A percentile compares a stretch with the other conserved stretches of the same genome.
Evolutionary conservation across 2,797 vertebrate genomes (phyloP).

Genomic region (Erpetoichthys calabaricus): DNA sequence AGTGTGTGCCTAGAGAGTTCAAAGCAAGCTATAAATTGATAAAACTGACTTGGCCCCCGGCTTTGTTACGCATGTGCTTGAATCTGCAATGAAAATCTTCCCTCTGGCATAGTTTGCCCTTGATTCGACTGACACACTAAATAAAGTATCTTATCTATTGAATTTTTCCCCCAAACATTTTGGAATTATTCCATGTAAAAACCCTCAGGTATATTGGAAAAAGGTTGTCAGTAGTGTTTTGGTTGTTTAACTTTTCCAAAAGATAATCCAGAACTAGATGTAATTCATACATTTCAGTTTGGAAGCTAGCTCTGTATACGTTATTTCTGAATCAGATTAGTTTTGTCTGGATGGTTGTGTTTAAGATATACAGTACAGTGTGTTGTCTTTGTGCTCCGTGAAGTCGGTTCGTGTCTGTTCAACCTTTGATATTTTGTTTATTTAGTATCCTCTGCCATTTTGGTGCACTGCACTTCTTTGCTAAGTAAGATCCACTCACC

Average conservation of each 20-base stretch:
- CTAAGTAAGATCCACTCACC: too few relatives aligned
- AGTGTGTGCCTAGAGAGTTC: background rate
- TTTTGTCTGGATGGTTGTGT: background rate
- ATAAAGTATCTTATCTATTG: slow-evolving; percentile 17
- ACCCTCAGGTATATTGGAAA: slow-evolving; percentile 2
- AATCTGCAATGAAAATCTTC: slow-evolving; percentile 18
- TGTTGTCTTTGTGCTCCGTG: too few relatives aligned
- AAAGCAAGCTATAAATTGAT: slow-evolving; percentile 16
- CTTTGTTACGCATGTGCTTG: slow-evolving; percentile 8
- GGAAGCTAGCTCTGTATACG: background rate
- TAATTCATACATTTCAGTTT: background rate
- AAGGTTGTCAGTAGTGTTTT: background rate
- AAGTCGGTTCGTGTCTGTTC: too few relatives aligned
- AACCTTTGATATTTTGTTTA: too few relatives aligned
- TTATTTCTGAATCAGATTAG: background rate
- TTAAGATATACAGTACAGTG: background rate
- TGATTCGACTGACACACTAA: slow-evolving; percentile 14
- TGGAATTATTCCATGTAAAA: slow-evolving; percentile 2
- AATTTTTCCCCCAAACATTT: slow-evolving; percentile 11
- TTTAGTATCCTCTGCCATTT: too few relatives aligned
- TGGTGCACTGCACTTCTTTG: too few relatives aligned
- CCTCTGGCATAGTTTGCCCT: slow-evolving; percentile 22
- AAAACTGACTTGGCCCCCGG: slow-evolving; percentile 2
- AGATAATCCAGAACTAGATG: background rate
- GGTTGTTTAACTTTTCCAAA: background rate